A percentile compares a stretch with the other conserved stretches of the same genome.
Conservation (phyloP, 1,140 invertebrate genomes). For the Zaprionus camerounensis region DNA sequence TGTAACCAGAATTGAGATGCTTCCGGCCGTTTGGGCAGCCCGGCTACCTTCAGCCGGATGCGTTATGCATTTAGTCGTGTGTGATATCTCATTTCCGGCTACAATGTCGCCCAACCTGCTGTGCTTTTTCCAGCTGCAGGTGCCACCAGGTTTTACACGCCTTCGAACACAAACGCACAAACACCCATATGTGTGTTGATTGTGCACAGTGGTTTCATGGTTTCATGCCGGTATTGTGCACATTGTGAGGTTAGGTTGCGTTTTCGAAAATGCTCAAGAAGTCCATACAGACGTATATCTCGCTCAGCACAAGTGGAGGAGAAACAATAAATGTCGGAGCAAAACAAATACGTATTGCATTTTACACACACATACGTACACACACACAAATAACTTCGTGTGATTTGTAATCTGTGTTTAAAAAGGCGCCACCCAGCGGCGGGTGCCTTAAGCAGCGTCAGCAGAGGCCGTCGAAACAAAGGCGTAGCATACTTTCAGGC, state of each 20-base stretch:
- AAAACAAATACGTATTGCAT: constrained; percentile 35
- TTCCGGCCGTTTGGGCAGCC: constrained; percentile 31
- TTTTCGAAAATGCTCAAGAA: background rate
- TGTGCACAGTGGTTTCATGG: background rate
- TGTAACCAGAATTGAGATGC: constrained; percentile 12
- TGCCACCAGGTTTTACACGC: constrained; percentile 3
- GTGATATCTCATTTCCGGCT: constrained; percentile 74
- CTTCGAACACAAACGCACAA: background rate
- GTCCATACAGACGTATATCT: background rate
- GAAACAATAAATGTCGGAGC: constrained; percentile 35
- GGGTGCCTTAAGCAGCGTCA: constrained; percentile 20
- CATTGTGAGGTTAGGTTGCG: constrained; percentile 40
- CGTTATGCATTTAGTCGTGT: constrained; percentile 65
- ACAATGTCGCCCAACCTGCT: constrained; percentile 1
- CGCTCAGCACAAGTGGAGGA: background rate
- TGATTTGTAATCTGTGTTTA: constrained; percentile 46
- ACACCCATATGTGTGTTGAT: background rate
- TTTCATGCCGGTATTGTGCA: background rate
- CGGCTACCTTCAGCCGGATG: constrained; percentile 38
- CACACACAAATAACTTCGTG: background rate
- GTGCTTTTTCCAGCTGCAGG: constrained; percentile 27
- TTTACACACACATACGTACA: background rate
- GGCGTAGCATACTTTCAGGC: constrained; percentile 45
- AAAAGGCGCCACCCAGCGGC: constrained; percentile 39
- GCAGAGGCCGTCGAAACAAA: background rate